Percentiles rank a stretch among this genome's conserved stretches.
These are phyloP conservation scores for Xylota segnis DNA, from an alignment of 2,888 invertebrate species.

Conservation along the genomic window DNA sequence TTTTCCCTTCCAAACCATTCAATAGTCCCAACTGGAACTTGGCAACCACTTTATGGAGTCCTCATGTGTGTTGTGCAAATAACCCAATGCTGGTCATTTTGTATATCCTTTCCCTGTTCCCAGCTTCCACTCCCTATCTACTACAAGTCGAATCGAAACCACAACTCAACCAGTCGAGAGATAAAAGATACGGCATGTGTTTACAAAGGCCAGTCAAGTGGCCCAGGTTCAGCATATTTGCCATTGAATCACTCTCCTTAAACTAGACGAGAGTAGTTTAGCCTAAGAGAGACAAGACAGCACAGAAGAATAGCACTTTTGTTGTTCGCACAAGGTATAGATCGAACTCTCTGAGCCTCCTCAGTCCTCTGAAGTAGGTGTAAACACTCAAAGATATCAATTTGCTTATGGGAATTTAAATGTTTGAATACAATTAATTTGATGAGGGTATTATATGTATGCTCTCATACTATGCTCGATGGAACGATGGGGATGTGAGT, in stretches of 20 bases:
- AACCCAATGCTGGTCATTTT: slow-evolving; percentile 14
- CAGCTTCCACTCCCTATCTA: background rate
- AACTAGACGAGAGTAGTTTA: slow-evolving; percentile 24
- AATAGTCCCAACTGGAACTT: background rate
- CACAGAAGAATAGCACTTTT: slow-evolving; percentile 46
- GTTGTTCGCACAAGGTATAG: slow-evolving; percentile 44
- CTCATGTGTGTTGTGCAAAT: slow-evolving; percentile 1
- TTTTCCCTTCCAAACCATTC: slow-evolving; percentile 15
- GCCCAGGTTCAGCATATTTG: slow-evolving; percentile 61
- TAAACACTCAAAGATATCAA: slow-evolving; percentile 67
- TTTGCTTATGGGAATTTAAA: slow-evolving; percentile 66
- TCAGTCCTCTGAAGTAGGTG: slow-evolving; percentile 58
- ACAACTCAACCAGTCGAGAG: slow-evolving; percentile 50
- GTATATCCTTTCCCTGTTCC: slow-evolving; percentile 3
- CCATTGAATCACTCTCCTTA: slow-evolving; percentile 46
- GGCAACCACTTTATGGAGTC: background rate
- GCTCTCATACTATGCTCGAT: slow-evolving; percentile 21
- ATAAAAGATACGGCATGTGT: slow-evolving; percentile 67
- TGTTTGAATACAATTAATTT: slow-evolving; percentile 72
- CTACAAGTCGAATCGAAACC: slow-evolving; percentile 40
- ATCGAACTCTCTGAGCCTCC: slow-evolving; percentile 46
- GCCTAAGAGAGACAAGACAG: slow-evolving; percentile 29
- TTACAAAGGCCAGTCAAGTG: slow-evolving; percentile 69
- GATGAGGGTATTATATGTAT: slow-evolving; percentile 54
- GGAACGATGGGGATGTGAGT: background rate